A percentile compares a stretch with the other conserved stretches of the same genome.
phyloP scores from a whole-genome alignment of 1,140 invertebrate species.

The Orchesella cincta region DNA sequence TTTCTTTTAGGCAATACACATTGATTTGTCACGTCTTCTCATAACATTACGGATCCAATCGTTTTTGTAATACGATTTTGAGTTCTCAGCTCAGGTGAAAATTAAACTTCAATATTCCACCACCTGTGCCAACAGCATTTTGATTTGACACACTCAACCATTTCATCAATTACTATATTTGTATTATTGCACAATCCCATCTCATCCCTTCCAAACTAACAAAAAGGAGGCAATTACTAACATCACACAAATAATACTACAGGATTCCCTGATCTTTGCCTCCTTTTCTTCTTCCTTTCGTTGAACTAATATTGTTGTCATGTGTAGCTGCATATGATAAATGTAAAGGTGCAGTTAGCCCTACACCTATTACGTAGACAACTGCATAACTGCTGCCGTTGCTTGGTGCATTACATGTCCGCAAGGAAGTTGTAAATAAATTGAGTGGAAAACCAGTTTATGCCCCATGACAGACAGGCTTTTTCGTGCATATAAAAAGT shows the following conservation, averaged over 20 bases:
- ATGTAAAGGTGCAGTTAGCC: too few species aligned
- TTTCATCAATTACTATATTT: background rate
- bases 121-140: background rate
- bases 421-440: conserved; percentile 20
- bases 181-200: background rate
- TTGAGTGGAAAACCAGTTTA: conserved; percentile 22
- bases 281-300: conserved; percentile 13
- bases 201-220: background rate
- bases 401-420: background rate
- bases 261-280: conserved; percentile 7
- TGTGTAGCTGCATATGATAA: too few species aligned
- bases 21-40: too few species aligned
- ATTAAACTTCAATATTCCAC: background rate
- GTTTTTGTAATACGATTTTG: background rate
- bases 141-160: background rate
- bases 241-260: background rate
- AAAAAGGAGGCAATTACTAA: background rate
- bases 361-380: background rate
- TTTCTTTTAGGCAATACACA: too few species aligned
- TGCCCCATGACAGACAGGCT: background rate
- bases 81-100: background rate
- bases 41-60: too few species aligned
- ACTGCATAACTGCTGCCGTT: background rate
- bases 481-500: background rate
- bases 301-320: background rate